Evolutionary conservation across 2,888 invertebrate genomes (phyloP).

Genomic region (Torymus auratus): DNA sequence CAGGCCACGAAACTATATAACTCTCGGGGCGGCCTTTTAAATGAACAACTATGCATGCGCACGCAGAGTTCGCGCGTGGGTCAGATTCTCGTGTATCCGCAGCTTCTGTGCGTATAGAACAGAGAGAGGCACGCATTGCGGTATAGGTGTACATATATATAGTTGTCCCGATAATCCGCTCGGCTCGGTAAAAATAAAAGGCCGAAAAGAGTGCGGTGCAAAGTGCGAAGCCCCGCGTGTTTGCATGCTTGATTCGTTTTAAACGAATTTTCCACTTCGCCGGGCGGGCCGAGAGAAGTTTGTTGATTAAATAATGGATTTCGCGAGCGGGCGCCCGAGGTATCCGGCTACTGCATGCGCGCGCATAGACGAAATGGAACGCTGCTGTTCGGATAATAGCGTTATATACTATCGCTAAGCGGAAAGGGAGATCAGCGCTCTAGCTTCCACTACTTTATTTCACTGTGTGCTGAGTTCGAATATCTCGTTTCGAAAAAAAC

Average conservation of each 20-base stretch:
- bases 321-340: not conserved
- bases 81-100: too few species aligned
- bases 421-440: not conserved
- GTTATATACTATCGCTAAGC: not conserved
- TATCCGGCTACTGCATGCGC: too few species aligned
- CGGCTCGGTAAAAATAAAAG: conserved; percentile 14
- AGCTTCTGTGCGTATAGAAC: too few species aligned
- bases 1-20: too few species aligned
- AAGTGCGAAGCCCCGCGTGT: not conserved
- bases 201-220: not conserved
- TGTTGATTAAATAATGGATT: conserved; percentile 50
- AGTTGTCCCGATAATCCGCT: not conserved
- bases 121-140: too few species aligned
- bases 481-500: conserved; percentile 2
- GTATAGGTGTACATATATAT: too few species aligned
- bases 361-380: not conserved
- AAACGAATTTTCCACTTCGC: conserved; percentile 41
- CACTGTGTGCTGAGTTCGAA: too few species aligned
- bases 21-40: too few species aligned
- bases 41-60: too few species aligned
- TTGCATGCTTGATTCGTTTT: conserved; percentile 42
- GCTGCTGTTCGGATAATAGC: conserved; percentile 3
- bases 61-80: too few species aligned
- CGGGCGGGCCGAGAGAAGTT: conserved; percentile 10
- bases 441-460: too few species aligned